These are phyloP conservation scores for Erinaceus europaeus DNA, from an alignment of 2,113 vertebrate genomes.

Conservation along the genomic window DNA sequence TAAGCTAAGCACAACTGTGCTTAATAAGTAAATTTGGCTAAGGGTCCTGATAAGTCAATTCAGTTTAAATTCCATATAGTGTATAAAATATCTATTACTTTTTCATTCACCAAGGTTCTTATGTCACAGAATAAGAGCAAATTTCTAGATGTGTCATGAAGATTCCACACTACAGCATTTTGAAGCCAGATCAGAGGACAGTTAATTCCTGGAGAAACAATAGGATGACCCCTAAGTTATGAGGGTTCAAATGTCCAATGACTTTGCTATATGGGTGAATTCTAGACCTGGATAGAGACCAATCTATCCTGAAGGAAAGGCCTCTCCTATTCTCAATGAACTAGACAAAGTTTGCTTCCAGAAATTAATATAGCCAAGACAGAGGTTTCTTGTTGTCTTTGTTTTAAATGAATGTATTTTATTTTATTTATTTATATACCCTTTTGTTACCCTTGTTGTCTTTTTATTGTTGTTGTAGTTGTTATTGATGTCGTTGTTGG, in stretches of 20 bases:
- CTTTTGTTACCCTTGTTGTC: too few relatives aligned
- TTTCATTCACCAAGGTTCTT: neutral
- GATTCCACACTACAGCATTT: neutral
- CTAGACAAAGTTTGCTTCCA: neutral
- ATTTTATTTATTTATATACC: too few relatives aligned
- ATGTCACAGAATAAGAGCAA: too few relatives aligned
- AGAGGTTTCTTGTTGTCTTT: neutral
- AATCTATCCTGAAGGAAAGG: neutral
- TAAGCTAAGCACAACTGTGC: neutral
- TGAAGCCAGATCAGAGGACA: neutral
- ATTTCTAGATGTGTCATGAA: neutral
- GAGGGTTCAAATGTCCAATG: neutral
- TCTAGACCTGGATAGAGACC: neutral
- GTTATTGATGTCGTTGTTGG: too few relatives aligned
- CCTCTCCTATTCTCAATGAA: neutral
- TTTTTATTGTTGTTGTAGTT: too few relatives aligned
- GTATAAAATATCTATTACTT: neutral
- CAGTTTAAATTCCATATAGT: too few relatives aligned
- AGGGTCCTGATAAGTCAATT: neutral
- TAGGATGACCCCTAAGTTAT: neutral
- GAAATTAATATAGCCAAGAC: neutral
- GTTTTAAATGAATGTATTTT: neutral
- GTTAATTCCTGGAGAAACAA: neutral
- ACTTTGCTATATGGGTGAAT: neutral
- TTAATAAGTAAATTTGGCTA: neutral